These are phyloP conservation scores for Antedon mediterranea DNA, from an alignment of 53 echinoderm and acorn worm species.

Conservation along the genomic window DNA sequence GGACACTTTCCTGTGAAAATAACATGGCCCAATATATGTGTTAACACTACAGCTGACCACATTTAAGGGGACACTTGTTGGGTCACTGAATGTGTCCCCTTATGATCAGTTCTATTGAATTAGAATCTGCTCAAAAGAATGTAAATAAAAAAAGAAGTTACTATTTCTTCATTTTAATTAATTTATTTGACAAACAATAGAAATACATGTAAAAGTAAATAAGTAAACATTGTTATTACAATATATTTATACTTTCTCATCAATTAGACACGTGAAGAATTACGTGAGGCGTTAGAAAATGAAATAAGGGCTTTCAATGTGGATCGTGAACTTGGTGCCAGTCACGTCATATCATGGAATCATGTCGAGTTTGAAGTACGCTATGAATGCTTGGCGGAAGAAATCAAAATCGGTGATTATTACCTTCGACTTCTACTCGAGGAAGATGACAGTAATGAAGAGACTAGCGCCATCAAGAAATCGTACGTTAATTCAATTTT, in stretches of 20 bases:
- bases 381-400: conserved; percentile 77
- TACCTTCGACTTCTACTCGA: conserved; percentile 81
- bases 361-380: conserved; percentile 95
- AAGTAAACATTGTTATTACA: too few relatives aligned
- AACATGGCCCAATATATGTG: too few relatives aligned
- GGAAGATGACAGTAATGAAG: conserved; percentile 86
- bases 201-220: too few relatives aligned
- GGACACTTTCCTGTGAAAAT: too few relatives aligned
- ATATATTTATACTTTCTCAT: background rate
- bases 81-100: too few relatives aligned
- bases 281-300: conserved; percentile 75
- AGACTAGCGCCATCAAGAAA: conserved; percentile 85
- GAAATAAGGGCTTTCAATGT: conserved; percentile 91
- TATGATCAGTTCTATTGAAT: too few relatives aligned
- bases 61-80: too few relatives aligned
- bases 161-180: too few relatives aligned
- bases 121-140: too few relatives aligned
- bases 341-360: conserved; percentile 88
- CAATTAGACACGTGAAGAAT: conserved; percentile 80
- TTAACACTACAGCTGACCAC: too few relatives aligned
- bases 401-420: conserved; percentile 99
- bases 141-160: too few relatives aligned
- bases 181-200: too few relatives aligned
- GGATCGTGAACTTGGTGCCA: conserved; percentile 77
- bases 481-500: conserved; percentile 45